Conservation (phyloP, 1,140 invertebrate genomes). For the Whitmania pigra region DNA sequence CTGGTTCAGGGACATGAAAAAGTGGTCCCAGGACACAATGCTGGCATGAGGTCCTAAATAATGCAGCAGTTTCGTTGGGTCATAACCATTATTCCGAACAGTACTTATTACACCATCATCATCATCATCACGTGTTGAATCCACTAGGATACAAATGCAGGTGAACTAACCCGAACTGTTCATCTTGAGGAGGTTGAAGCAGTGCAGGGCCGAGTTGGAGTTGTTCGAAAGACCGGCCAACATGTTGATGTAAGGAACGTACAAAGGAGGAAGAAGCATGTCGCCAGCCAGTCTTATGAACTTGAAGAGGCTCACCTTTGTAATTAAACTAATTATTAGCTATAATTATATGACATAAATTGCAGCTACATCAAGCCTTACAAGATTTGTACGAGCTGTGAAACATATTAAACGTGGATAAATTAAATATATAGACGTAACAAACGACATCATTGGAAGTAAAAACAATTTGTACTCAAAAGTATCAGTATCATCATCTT, state of each 20-base stretch:
- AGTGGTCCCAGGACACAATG: conserved; percentile 69
- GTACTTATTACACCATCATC: too few species aligned
- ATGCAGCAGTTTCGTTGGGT: background rate
- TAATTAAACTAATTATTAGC: background rate
- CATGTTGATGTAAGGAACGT: conserved; percentile 75
- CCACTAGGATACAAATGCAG: background rate
- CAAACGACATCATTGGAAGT: too few species aligned
- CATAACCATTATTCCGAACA: conserved; percentile 21
- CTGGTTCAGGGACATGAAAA: conserved; percentile 67
- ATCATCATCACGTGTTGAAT: conserved; percentile 20
- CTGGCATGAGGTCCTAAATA: conserved; percentile 39
- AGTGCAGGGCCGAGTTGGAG: conserved; percentile 58
- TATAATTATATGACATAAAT: too few species aligned
- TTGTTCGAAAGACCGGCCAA: conserved; percentile 65
- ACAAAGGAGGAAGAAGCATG: conserved; percentile 66
- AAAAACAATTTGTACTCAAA: too few species aligned
- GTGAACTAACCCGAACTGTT: conserved; percentile 43
- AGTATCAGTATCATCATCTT: too few species aligned
- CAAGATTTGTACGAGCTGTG: too few species aligned
- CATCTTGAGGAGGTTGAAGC: conserved; percentile 71
- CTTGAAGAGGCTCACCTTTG: conserved; percentile 68
- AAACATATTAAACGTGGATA: too few species aligned
- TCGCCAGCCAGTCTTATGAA: conserved; percentile 77
- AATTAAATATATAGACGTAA: too few species aligned
- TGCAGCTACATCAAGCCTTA: too few species aligned